A percentile compares a stretch with the other conserved stretches of the same genome.
Conservation (phyloP, 2,888 invertebrate genomes). For the Spialia ferax region DNA sequence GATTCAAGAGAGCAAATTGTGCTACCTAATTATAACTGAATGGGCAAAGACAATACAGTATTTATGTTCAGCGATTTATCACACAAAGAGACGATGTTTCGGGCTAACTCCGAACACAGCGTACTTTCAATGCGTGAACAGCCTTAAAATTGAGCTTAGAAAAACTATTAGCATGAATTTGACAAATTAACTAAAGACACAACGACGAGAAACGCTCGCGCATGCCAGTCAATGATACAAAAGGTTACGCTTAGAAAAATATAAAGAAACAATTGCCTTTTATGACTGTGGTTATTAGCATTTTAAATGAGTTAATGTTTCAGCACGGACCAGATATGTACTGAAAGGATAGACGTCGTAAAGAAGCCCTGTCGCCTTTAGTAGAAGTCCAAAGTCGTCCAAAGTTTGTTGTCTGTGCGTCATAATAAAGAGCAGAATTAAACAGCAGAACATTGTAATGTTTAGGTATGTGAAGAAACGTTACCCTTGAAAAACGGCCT, state of each 20-base stretch:
- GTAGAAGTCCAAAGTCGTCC: no score
- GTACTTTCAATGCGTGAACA: slow-evolving; percentile 62
- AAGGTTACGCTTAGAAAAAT: slow-evolving; percentile 63
- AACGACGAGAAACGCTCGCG: slow-evolving; percentile 67
- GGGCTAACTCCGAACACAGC: slow-evolving; percentile 63
- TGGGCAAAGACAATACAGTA: slow-evolving; percentile 80
- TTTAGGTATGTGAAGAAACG: no score
- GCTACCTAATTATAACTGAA: slow-evolving; percentile 85
- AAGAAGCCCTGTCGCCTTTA: no score
- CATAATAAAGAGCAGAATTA: no score
- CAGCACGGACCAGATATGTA: not conserved
- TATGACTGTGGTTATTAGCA: slow-evolving; percentile 71
- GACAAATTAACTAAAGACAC: slow-evolving; percentile 64
- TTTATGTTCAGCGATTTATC: slow-evolving; percentile 85
- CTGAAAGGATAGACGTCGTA: not conserved
- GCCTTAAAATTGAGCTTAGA: slow-evolving; percentile 76
- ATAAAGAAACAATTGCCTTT: slow-evolving; percentile 81
- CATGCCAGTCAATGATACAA: slow-evolving; percentile 71
- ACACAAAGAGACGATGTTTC: slow-evolving; percentile 81
- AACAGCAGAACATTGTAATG: no score
- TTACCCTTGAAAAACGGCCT: no score
- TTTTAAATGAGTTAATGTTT: slow-evolving; percentile 47
- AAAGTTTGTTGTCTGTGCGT: no score
- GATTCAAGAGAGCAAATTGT: slow-evolving; percentile 84
- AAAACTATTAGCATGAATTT: slow-evolving; percentile 72